Percentiles rank a stretch among this genome's conserved stretches.
These are phyloP conservation scores for Tringa solitaria DNA, from an alignment of 2,113 vertebrate genomes.

Conservation along the genomic window DNA sequence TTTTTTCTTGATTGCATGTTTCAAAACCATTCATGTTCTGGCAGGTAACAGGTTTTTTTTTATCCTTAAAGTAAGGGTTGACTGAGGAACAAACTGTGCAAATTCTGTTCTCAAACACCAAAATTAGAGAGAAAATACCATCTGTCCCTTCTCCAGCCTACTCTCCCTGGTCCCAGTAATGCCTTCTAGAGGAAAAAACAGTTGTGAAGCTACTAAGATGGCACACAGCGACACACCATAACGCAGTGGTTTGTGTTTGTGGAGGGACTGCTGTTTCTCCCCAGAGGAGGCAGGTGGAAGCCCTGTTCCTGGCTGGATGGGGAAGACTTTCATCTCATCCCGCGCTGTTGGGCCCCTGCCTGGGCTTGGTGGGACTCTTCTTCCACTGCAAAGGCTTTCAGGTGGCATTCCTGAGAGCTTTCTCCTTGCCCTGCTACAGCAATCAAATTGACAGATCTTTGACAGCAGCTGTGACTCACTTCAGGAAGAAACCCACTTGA, in stretches of 20 bases:
- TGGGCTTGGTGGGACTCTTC: background rate
- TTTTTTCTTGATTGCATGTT: background rate
- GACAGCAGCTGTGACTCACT: constrained; percentile 44
- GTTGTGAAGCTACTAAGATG: background rate
- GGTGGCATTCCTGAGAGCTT: background rate
- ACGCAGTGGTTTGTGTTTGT: background rate
- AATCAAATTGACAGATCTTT: constrained; percentile 1
- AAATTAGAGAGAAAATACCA: constrained; percentile 55
- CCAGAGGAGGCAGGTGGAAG: background rate
- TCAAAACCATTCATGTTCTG: constrained; percentile 36
- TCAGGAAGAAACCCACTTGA: constrained; percentile 6
- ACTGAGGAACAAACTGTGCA: constrained; percentile 51
- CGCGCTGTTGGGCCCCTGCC: background rate
- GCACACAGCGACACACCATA: background rate
- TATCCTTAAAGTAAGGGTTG: constrained; percentile 27
- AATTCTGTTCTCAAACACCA: constrained; percentile 55
- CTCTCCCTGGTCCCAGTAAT: background rate
- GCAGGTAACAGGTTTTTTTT: constrained; percentile 21
- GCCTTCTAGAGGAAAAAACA: background rate
- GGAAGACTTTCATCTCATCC: background rate
- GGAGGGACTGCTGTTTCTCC: background rate
- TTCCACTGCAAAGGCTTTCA: background rate
- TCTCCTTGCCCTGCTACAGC: background rate
- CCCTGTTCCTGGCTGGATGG: background rate
- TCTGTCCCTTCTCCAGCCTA: constrained; percentile 37